Evolutionary conservation across 1,140 invertebrate species (phyloP).

Genomic region (Neodiprion fabricii): DNA sequence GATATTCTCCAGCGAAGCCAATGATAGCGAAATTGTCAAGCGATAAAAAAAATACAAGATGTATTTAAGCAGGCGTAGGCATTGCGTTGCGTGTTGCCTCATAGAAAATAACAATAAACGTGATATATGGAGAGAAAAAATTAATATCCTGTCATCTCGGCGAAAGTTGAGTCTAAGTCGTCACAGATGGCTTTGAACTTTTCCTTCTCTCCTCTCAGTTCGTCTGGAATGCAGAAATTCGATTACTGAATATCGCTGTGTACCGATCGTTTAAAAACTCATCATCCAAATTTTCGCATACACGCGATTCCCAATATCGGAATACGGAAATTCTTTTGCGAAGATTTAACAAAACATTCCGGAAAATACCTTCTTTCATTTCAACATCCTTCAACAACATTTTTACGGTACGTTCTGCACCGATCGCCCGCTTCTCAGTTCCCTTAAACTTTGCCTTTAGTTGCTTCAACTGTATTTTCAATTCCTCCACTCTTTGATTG

Average conservation of each 20-base stretch:
- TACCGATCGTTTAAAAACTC: background rate
- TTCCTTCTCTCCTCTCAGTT: constrained; percentile 74
- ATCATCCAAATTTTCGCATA: too few species aligned
- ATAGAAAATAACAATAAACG: background rate
- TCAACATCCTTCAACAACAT: constrained; percentile 55
- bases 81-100: background rate
- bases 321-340: background rate
- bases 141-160: constrained; percentile 63
- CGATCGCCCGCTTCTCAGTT: constrained; percentile 55
- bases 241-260: background rate
- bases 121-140: background rate
- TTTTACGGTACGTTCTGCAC: constrained; percentile 54
- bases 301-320: too few species aligned
- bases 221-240: constrained; percentile 64
- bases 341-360: background rate
- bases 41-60: background rate
- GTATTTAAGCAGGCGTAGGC: background rate
- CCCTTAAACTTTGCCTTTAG: constrained; percentile 52
- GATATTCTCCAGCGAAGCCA: background rate
- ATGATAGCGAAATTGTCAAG: background rate
- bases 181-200: constrained; percentile 74
- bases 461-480: constrained; percentile 53
- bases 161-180: constrained; percentile 78
- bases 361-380: constrained; percentile 51
- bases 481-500: constrained; percentile 56